phyloP scores from a whole-genome alignment of 2,113 vertebrate species.

The Piprites chloris region DNA sequence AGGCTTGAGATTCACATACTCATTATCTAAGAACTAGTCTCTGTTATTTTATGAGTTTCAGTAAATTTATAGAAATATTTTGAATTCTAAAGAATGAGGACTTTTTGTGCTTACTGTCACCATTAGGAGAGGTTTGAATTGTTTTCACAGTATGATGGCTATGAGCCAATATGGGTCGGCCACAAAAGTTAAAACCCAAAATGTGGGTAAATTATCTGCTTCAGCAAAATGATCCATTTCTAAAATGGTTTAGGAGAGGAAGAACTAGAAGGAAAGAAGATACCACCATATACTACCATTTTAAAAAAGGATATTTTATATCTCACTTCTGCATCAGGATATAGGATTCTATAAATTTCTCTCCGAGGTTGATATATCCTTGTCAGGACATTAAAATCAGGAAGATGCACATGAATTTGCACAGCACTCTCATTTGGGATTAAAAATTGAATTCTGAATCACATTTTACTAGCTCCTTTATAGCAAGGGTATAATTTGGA shows the following conservation, averaged over 20 bases:
- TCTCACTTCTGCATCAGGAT: background rate
- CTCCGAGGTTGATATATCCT: background rate
- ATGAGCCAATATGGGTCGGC: background rate
- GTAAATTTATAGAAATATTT: background rate
- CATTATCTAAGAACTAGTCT: background rate
- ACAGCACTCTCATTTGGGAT: background rate
- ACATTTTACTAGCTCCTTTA: background rate
- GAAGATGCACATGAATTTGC: background rate
- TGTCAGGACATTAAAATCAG: background rate
- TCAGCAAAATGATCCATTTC: background rate
- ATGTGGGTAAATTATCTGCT: background rate
- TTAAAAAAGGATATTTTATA: background rate
- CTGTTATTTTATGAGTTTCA: background rate
- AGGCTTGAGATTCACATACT: background rate
- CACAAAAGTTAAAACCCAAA: background rate
- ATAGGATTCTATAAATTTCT: background rate
- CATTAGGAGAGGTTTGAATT: background rate
- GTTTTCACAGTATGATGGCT: background rate
- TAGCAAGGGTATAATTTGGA: background rate
- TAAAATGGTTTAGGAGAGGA: background rate
- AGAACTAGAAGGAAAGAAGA: background rate
- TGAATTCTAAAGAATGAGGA: background rate
- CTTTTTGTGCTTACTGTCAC: background rate
- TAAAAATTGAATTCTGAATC: background rate
- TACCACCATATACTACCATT: background rate